phyloP scores from a whole-genome alignment of 2,888 invertebrate genomes.

The Baccha elongata region DNA sequence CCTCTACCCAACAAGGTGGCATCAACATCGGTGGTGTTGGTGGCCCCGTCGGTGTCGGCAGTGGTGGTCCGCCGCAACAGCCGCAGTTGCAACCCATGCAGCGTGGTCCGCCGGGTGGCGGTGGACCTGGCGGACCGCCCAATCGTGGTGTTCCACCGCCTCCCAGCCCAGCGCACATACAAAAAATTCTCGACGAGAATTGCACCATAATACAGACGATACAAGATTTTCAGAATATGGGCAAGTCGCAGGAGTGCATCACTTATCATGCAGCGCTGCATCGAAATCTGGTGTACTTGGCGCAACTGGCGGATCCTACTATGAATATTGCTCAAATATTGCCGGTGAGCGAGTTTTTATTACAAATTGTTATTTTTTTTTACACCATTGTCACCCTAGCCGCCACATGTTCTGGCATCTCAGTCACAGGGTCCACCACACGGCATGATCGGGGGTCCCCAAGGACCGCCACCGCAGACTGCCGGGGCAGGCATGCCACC shows the following conservation, averaged over 20 bases:
- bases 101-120: conserved; percentile 76
- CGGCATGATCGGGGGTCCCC: conserved; percentile 79
- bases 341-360: conserved; percentile 87
- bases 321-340: conserved; percentile 95
- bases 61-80: conserved; percentile 75
- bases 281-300: conserved; percentile 96
- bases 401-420: conserved; percentile 84
- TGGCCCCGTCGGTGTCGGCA: conserved; percentile 74
- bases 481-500: conserved; percentile 81
- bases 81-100: conserved; percentile 76
- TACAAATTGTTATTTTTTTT: background rate
- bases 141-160: conserved; percentile 86
- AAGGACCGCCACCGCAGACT: conserved; percentile 76
- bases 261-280: conserved; percentile 97
- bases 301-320: conserved; percentile 97
- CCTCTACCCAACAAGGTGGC: conserved; percentile 75
- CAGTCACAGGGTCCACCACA: conserved; percentile 81
- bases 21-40: conserved; percentile 61
- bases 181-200: conserved; percentile 98
- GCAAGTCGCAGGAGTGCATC: conserved; percentile 95
- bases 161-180: conserved; percentile 92
- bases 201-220: conserved; percentile 98
- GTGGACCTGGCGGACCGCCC: conserved; percentile 80
- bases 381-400: conserved; percentile 79
- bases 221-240: conserved; percentile 97